Percentiles rank a stretch among this genome's conserved stretches.
phyloP scores from a whole-genome alignment of 2,888 invertebrate genomes.

The Lasiommata megera region DNA sequence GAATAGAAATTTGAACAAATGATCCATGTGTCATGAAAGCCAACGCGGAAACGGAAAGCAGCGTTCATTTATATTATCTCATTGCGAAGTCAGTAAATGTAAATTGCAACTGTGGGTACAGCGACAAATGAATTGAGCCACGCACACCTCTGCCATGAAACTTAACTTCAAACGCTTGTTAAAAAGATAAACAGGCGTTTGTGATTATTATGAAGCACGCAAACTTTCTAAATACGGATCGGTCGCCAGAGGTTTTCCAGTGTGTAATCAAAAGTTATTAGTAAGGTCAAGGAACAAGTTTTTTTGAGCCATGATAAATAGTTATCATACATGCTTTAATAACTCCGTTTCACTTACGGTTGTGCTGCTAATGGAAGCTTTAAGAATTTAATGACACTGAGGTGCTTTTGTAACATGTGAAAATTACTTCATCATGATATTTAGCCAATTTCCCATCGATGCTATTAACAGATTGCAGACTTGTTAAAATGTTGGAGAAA shows the following conservation, averaged over 20 bases:
- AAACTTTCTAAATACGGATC: conserved; percentile 72
- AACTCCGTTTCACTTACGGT: conserved; percentile 8
- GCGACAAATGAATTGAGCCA: conserved; percentile 25
- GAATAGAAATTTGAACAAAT: conserved; percentile 6
- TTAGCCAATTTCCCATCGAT: background rate
- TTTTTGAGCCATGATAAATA: conserved; percentile 11
- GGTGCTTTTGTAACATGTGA: background rate
- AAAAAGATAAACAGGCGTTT: conserved; percentile 52
- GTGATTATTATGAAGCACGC: conserved; percentile 64
- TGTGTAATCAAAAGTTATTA: conserved; percentile 35
- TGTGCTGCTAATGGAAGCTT: conserved; percentile 11
- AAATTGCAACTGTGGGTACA: conserved; percentile 14
- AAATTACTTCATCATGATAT: background rate
- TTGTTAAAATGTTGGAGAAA: too few species aligned
- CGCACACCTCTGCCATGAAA: conserved; percentile 34
- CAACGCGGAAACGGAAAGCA: conserved; percentile 25
- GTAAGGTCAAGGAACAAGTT: conserved; percentile 22
- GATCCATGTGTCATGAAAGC: conserved; percentile 20
- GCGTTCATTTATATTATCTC: conserved; percentile 17
- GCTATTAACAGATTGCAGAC: too few species aligned
- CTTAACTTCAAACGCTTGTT: conserved; percentile 35
- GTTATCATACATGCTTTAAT: conserved; percentile 12
- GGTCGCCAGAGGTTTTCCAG: conserved; percentile 68
- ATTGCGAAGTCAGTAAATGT: conserved; percentile 16
- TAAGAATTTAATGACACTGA: conserved; percentile 12